Evolutionary conservation across 2,113 vertebrate species (phyloP).

Genomic region (Gasterosteus aculeatus): DNA sequence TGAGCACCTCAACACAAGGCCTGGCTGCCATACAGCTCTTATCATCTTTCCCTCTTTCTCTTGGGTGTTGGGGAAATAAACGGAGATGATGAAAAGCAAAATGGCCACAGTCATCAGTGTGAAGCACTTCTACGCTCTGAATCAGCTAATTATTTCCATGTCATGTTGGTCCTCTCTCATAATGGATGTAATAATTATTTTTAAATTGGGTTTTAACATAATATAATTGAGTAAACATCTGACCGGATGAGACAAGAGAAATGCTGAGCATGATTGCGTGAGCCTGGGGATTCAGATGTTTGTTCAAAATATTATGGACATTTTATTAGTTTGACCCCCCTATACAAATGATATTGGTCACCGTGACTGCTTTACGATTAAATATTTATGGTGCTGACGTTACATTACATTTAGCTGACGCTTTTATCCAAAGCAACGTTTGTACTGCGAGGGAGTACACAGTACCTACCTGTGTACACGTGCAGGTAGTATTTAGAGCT

Average conservation of each 20-base stretch:
- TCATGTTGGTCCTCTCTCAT: conserved; percentile 53
- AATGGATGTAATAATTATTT: conserved; percentile 65
- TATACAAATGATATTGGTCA: neutral
- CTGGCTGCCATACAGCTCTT: conserved; percentile 15
- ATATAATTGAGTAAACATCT: conserved; percentile 12
- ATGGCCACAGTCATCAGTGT: conserved; percentile 35
- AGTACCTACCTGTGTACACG: too few species aligned
- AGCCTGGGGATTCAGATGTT: neutral
- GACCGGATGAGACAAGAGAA: neutral
- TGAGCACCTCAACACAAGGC: conserved; percentile 57
- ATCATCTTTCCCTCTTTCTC: conserved; percentile 11
- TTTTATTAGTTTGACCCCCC: neutral
- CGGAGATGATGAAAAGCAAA: conserved; percentile 52
- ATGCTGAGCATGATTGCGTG: neutral
- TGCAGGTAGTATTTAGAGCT: too few species aligned
- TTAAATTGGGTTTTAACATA: conserved; percentile 41
- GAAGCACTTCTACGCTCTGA: conserved; percentile 41
- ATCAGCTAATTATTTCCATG: conserved; percentile 57
- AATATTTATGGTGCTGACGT: neutral
- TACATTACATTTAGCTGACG: too few species aligned
- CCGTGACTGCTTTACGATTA: neutral
- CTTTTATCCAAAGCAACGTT: too few species aligned
- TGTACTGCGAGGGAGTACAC: too few species aligned
- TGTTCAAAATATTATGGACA: neutral
- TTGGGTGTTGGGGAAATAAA: conserved; percentile 48